Base-by-base conservation (phyloP, 30 jellyfish, hydroid and myxozoan species). In the Mastigias papua region DNA sequence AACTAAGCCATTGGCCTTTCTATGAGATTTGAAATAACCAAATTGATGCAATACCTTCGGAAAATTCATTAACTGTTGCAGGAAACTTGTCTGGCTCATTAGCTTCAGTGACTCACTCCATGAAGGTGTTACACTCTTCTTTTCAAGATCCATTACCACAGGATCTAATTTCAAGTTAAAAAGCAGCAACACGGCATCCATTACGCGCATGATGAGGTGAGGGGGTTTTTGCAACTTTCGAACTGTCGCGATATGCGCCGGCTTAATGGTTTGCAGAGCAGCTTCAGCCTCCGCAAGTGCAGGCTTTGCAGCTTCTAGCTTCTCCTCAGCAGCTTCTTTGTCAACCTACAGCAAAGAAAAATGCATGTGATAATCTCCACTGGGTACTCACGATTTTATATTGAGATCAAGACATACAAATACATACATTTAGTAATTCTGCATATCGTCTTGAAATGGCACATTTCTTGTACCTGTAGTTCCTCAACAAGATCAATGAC, bases 281-380 rank as follows among this genome's bases (percentile, higher is more conserved):
- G 98, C 88, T 76, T 92, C 98, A 0, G 98, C 98, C 60, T 92
- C 98, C 25, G 92, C 97, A 2, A 92, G 91, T 17, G 98, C 98
- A 3, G 98, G 98, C 75, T 87, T 87, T 8, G 98, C 98, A 27
- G 92, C 98, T 63, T 92, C 91, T n/a, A 92, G 82, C 71, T 92
- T 92, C 75, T 48, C 79, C 63, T 86, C 97, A 19, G 98, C 98
- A 34, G 85, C 73, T 29, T 42, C 58, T 34, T 92, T 92, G 76
- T 92, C 98, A 34, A 76, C 91, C 98, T 92, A 73, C 11, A n/a
- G n/a, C n/a, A 26, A 35, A 68, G 8, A 37, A 15, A 11, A 37
- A 15, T 42, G 7, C 54, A 4, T 42, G 13, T 42, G 13, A 4
- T n/a, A 7, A 34, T 69, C 11, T n/a, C 26, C 58, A 28, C 50